Evolutionary conservation across 2,797 vertebrate species (phyloP), one percentile per base, ranked within the genome.

Genomic region (Sternarchorhynchus goeldii): DNA sequence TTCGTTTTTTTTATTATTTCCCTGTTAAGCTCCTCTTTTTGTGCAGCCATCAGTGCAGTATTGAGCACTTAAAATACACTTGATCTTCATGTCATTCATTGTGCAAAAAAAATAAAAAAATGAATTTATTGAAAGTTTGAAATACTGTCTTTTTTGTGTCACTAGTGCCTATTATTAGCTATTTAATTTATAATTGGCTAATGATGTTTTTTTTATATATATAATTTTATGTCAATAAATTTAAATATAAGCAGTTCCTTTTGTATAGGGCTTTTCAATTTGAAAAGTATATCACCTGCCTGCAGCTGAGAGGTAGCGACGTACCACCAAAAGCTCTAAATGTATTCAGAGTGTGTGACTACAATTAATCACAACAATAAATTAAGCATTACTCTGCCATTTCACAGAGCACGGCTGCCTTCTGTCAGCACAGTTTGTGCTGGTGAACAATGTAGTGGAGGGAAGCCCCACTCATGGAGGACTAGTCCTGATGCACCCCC

Each of bases 81-180:
- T 93, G 94, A 96, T 96, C 96, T 98, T 98, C 95, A 97, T 99
- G 96, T 98, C 97, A 99, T 97, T 96, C 96, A 98, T 98, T 98
- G 97, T 98, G 97, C 98, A 96, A 97, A 95, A 84, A 96, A 97
- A 99, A 96, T 96, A 97, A 98, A 94, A 94, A 94, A 94, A 94
- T 92, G 92, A 94, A 90, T 94, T 93, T 94, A 94, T 94, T 90
- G 91, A 92, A 91, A 91, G 88, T 68, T 31, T 56, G 17, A 56
- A 57, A 57, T 14, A 39, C 7, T 45, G 66, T 55, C 31, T 67
- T 65, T 57, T 50, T 71, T 34, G 3, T 45, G 5, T 64, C 32
- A 12, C 4, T 57, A 29, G 21, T 31, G 12, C 16, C 14, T 25
- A 32, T 76, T 39, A 50, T 50, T 39, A 29, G 20, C 58, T 45